Evolutionary conservation across 2,888 invertebrate genomes (phyloP).

Genomic region (Thecophora atra): DNA sequence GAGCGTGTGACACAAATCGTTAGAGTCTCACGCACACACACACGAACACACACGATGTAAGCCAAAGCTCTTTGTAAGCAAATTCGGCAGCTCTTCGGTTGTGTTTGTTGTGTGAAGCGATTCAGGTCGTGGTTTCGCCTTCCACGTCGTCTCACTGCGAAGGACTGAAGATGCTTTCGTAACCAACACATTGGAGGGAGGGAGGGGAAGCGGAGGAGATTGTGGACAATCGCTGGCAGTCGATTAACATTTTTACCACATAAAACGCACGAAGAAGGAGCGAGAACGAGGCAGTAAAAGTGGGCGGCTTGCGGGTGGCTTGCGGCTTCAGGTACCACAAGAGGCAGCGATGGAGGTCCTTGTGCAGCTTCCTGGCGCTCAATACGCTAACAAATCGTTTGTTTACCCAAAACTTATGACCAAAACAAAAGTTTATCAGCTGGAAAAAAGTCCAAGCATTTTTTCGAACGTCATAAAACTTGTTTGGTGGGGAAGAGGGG

Average conservation of each 20-base stretch:
- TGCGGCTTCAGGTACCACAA: too few species aligned
- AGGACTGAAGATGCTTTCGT: background rate
- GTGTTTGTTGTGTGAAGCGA: conserved; percentile 27
- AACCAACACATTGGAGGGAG: background rate
- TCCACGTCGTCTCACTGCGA: too few species aligned
- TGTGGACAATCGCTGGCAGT: background rate
- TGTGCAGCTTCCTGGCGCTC: conserved; percentile 3
- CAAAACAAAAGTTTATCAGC: conserved; percentile 1
- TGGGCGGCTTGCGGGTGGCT: background rate
- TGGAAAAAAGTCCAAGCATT: conserved; percentile 18
- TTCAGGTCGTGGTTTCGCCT: conserved; percentile 9
- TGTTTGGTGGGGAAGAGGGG: too few species aligned
- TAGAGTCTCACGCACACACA: conserved; percentile 19
- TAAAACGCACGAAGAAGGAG: background rate
- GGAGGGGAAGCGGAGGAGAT: background rate
- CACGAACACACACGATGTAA: conserved; percentile 11
- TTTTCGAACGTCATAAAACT: too few species aligned
- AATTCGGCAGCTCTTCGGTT: conserved; percentile 32
- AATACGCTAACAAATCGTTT: conserved; percentile 31
- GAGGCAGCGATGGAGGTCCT: background rate
- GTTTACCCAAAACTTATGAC: conserved; percentile 17
- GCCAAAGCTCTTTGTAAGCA: conserved; percentile 21
- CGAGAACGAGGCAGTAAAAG: background rate
- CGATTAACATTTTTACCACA: conserved; percentile 20
- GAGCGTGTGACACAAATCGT: conserved; percentile 1